phyloP scores from a whole-genome alignment of 1,140 invertebrate genomes.

The Drosophila jambulina region DNA sequence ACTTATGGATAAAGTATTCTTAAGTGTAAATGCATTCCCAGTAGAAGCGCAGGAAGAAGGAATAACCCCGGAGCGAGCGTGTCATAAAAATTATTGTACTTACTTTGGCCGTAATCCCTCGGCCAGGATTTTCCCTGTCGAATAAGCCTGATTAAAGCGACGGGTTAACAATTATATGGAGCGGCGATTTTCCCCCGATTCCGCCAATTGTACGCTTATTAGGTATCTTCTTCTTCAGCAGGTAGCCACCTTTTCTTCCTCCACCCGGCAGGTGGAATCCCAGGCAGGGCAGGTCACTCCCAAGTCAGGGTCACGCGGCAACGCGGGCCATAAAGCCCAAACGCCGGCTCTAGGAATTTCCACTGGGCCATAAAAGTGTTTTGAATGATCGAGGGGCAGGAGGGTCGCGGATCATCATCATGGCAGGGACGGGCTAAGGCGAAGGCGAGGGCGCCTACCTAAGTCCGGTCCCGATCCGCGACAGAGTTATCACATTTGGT shows the following conservation, averaged over 20 bases:
- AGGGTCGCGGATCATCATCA: constrained; percentile 57
- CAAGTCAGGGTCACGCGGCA: constrained; percentile 61
- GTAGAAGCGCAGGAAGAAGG: constrained; percentile 2
- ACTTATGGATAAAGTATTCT: too few relatives aligned
- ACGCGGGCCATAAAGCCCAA: constrained; percentile 25
- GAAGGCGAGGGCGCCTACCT: constrained; percentile 17
- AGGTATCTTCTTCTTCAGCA: neutral
- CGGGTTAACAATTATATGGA: neutral
- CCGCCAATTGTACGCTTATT: constrained; percentile 47
- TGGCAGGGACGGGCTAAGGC: constrained; percentile 5
- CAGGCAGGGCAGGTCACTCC: constrained; percentile 4
- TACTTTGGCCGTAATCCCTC: neutral
- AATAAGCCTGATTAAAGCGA: constrained; percentile 1
- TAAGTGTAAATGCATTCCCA: neutral
- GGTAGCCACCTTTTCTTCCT: constrained; percentile 14
- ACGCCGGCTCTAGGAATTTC: constrained; percentile 65
- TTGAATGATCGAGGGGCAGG: constrained; percentile 59
- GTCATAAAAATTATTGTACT: constrained; percentile 31
- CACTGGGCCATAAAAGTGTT: constrained; percentile 58
- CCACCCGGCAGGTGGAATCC: constrained; percentile 42
- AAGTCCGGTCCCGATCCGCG: constrained; percentile 19
- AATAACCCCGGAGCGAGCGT: neutral
- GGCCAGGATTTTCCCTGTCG: constrained; percentile 11
- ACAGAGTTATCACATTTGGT: constrained; percentile 79
- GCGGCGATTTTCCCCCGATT: constrained; percentile 14